Evolutionary conservation across 2,113 vertebrate genomes (phyloP).

Genomic region (Dasyprocta punctata): DNA sequence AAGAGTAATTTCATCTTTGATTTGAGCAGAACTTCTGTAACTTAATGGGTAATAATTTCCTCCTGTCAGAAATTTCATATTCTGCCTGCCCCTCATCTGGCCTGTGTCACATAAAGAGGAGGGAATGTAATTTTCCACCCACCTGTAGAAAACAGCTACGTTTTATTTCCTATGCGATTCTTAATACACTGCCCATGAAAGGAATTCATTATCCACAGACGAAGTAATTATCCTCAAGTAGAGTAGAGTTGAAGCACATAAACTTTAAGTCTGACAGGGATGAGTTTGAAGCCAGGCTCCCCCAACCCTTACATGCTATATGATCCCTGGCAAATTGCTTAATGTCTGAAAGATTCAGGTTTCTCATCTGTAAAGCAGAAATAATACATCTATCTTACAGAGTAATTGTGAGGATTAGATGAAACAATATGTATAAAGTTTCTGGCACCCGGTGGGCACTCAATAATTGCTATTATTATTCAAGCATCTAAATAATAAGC

Average conservation of each 20-base stretch:
- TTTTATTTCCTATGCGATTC: slow-evolving; percentile 71
- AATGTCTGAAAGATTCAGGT: slow-evolving; percentile 64
- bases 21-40: slow-evolving; percentile 64
- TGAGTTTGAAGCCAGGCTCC: slow-evolving; percentile 48
- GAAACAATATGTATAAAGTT: slow-evolving; percentile 42
- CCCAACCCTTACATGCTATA: slow-evolving; percentile 57
- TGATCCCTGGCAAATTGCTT: slow-evolving; percentile 74
- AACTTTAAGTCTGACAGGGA: slow-evolving; percentile 67
- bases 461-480: slow-evolving; percentile 66
- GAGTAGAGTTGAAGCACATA: slow-evolving; percentile 71
- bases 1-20: slow-evolving; percentile 67
- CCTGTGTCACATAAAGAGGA: slow-evolving; percentile 69
- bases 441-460: slow-evolving; percentile 6
- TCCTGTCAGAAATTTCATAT: slow-evolving; percentile 64
- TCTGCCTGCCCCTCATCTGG: slow-evolving; percentile 50
- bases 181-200: slow-evolving; percentile 60
- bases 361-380: slow-evolving; percentile 71
- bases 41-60: slow-evolving; percentile 70
- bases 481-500: slow-evolving; percentile 67
- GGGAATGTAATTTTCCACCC: slow-evolving; percentile 73
- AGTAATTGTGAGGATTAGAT: slow-evolving; percentile 51
- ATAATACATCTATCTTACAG: slow-evolving; percentile 57
- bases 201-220: slow-evolving; percentile 72
- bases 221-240: slow-evolving; percentile 73
- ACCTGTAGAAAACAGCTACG: slow-evolving; percentile 75